Evolutionary conservation across 2,797 vertebrate genomes (phyloP).

Genomic region (Buphagus erythrorhynchus): DNA sequence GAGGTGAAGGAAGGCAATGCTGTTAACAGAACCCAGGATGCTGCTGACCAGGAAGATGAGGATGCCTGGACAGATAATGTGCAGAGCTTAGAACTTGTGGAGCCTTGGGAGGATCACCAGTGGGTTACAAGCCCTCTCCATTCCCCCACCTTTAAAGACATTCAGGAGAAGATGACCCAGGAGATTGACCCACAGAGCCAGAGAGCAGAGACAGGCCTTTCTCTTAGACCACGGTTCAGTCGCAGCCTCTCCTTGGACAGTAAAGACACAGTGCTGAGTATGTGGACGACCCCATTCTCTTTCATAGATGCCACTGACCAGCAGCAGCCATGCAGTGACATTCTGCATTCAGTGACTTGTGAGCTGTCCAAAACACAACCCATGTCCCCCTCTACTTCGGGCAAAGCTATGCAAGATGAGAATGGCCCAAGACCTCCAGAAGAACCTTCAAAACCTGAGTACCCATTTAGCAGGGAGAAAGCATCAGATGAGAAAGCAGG

Average conservation of each 20-base stretch:
- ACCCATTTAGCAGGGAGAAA: neutral
- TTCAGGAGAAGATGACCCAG: constrained; percentile 70
- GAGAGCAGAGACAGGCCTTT: constrained; percentile 42
- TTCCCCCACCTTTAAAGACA: constrained; percentile 88
- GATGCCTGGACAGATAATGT: constrained; percentile 79
- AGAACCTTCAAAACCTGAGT: constrained; percentile 21
- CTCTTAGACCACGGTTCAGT: constrained; percentile 76
- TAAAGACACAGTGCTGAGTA: constrained; percentile 68
- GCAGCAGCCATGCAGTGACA: neutral
- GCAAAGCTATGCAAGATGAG: constrained; percentile 32
- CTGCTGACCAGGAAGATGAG: constrained; percentile 81
- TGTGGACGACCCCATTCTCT: constrained; percentile 68
- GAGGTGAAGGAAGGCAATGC: constrained; percentile 29
- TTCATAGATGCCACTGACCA: constrained; percentile 57
- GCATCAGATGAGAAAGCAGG: neutral
- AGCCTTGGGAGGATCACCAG: constrained; percentile 94
- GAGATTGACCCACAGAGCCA: constrained; percentile 52
- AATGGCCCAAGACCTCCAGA: constrained; percentile 21
- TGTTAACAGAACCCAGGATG: constrained; percentile 59
- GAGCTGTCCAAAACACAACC: constrained; percentile 27
- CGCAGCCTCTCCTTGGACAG: constrained; percentile 82
- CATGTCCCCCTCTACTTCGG: neutral
- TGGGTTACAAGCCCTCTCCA: constrained; percentile 98
- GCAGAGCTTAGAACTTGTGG: constrained; percentile 89
- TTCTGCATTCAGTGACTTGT: constrained; percentile 1